Evolutionary conservation across 1,140 invertebrate genomes (phyloP), one percentile per base, ranked within the genome.

Genomic region (Micrasema minimum): DNA sequence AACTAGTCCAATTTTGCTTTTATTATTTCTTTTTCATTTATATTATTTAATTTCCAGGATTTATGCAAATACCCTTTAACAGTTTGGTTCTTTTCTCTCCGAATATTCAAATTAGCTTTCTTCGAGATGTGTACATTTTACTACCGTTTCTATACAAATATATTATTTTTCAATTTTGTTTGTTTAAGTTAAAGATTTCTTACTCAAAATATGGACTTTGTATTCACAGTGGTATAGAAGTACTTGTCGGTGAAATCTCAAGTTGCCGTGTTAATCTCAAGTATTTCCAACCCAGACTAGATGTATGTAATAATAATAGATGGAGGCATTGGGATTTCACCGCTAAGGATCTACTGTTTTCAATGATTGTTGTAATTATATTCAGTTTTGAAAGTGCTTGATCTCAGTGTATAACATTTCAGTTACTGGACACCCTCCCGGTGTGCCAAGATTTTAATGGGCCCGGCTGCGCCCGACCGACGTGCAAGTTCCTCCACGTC

Each of bases 371-470:
- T 26, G 16, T 68, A 57, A 37, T 20, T 23, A 48, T 59, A 59
- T 68, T 68, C 66, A 68, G 66, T 46, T 45, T 45, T 59, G 53
- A 68, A 55, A 68, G 18, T 68, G 46, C 66, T 68, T 68, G 35
- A 68, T 45, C 67, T 59, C 67, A 69, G 53, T 69, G 37, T 69
- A 59, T 69, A 61, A 71, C 26, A 86, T 93, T 93, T 83, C 91
- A 98, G 96, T 97, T 97, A 94, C 95, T 96, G 95, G 96, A 96
- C 95, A 97, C 94, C 94, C 95, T 96, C 94, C 96, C 92, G 93
- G 95, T 96, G 92, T 98, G 93, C 95, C 95, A 93, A 93, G 96
- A 96, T 96, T 97, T 96, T 96, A 97, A 96, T 93, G 92, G 92
- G 86, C 93, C 94, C 87, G 90, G 93, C 86, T 96, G 94, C 89